phyloP scores from a whole-genome alignment of 2,888 invertebrate species.

The Acheta domesticus region DNA sequence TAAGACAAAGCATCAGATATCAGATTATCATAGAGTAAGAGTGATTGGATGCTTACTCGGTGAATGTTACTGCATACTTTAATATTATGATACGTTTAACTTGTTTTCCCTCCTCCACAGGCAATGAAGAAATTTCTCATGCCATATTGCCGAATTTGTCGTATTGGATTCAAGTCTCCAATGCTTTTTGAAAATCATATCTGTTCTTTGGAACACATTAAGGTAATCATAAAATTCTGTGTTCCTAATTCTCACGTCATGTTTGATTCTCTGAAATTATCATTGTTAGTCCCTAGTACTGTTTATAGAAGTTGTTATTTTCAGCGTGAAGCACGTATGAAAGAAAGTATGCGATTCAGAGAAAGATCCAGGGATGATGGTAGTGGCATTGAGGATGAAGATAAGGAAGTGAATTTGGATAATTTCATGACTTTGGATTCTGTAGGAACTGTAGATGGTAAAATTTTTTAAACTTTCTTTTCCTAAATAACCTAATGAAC shows the following conservation, averaged over 20 bases:
- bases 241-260: background rate
- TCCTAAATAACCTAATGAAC: background rate
- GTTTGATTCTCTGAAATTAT: background rate
- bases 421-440: slow-evolving; percentile 87
- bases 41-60: background rate
- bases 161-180: slow-evolving; percentile 73
- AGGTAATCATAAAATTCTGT: slow-evolving; percentile 52
- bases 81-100: background rate
- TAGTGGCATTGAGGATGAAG: slow-evolving; percentile 47
- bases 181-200: slow-evolving; percentile 83
- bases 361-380: slow-evolving; percentile 50
- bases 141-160: slow-evolving; percentile 76
- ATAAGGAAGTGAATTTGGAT: slow-evolving; percentile 72
- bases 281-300: background rate
- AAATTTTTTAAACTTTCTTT: slow-evolving; percentile 39
- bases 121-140: slow-evolving; percentile 81
- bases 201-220: slow-evolving; percentile 75
- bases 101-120: slow-evolving; percentile 46
- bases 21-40: slow-evolving; percentile 62
- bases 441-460: slow-evolving; percentile 78
- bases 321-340: slow-evolving; percentile 57
- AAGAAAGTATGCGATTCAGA: slow-evolving; percentile 47
- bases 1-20: slow-evolving; percentile 72
- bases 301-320: slow-evolving; percentile 32
- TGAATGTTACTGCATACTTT: background rate